Evolutionary conservation across 2,113 vertebrate species (phyloP).

Genomic region (Naja naja): DNA sequence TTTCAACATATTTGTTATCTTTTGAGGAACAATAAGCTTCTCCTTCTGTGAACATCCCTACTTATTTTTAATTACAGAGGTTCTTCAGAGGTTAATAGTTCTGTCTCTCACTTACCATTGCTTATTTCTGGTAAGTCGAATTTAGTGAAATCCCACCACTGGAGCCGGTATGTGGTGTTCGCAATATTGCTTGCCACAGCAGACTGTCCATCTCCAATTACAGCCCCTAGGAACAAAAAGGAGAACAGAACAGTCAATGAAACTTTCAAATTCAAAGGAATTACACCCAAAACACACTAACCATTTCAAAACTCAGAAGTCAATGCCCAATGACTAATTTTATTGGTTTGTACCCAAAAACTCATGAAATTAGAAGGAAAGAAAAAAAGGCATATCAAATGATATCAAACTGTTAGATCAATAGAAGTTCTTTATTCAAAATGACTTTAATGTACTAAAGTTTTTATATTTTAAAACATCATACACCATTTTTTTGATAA

Average conservation of each 20-base stretch:
- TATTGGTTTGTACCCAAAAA: slow-evolving; percentile 13
- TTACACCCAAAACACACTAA: background rate
- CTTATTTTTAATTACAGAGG: background rate
- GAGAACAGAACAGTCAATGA: slow-evolving; percentile 13
- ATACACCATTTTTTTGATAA: background rate
- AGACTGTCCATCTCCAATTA: slow-evolving; percentile 96
- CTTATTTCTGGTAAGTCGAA: slow-evolving; percentile 98
- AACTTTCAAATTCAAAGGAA: background rate
- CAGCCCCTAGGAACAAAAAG: slow-evolving; percentile 79
- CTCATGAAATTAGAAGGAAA: background rate
- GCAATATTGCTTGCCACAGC: slow-evolving; percentile 98
- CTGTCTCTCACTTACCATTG: slow-evolving; percentile 80
- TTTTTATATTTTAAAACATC: background rate
- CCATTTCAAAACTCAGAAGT: background rate
- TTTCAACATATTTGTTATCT: background rate
- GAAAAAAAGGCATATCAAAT: background rate
- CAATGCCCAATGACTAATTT: background rate
- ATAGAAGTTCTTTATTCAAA: background rate
- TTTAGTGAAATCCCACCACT: slow-evolving; percentile 99
- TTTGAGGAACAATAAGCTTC: background rate
- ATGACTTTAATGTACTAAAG: background rate
- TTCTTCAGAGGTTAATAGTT: background rate
- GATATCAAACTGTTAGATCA: background rate
- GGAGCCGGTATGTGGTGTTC: slow-evolving; percentile 95
- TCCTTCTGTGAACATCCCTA: background rate